Base-by-base conservation (phyloP, 2,888 invertebrate species). In the Acanthosepion pharaonis region DNA sequence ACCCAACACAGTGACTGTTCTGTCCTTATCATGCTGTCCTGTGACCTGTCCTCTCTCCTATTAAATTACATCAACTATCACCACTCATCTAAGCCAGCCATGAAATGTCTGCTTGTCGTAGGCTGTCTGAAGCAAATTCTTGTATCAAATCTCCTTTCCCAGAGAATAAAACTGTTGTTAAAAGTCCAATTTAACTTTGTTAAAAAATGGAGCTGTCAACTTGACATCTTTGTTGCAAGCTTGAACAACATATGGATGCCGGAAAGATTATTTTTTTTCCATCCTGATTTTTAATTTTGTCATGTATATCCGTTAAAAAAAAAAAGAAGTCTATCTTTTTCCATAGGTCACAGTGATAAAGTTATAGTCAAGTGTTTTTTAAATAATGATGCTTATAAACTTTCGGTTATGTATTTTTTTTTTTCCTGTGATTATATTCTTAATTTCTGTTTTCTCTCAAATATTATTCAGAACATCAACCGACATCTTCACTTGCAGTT, bases 1-100 rank as follows among this genome's bases (percentile, higher is more conserved):
- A n/a, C n/a, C n/a, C n/a, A 78, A 33, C n/a, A 15, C n/a, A 78
- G 4, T 78, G 33, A 78, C n/a, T n/a, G n/a, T 18, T 78, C 78
- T 33, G 78, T 78, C 78, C 4, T 78, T 4, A n/a, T n/a, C 23
- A 15, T 33, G 78, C 78, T 78, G 78, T 78, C 78, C 78, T n/a
- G 9, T 78, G 78, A 78, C 78, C 78, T 78, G 78, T 33, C 78
- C 33, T 78, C 78, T 78, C 11, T 78, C n/a, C 78, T 78, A n/a
- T 78, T 78, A n/a, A 78, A 78, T 78, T 78, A 78, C 78, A n/a
- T n/a, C 78, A 78, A n/a, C 78, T 78, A 78, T 78, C 78, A 78
- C 0, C n/a, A 15, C 78, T 78, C 78, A 78, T 78, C 78, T n/a
- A 33, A 78, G 33, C n/a, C n/a, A 78, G 78, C 78, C n/a, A n/a